These are phyloP conservation scores for Phalanger gymnotis DNA, from an alignment of 2,797 vertebrate genomes.

Conservation along the genomic window DNA sequence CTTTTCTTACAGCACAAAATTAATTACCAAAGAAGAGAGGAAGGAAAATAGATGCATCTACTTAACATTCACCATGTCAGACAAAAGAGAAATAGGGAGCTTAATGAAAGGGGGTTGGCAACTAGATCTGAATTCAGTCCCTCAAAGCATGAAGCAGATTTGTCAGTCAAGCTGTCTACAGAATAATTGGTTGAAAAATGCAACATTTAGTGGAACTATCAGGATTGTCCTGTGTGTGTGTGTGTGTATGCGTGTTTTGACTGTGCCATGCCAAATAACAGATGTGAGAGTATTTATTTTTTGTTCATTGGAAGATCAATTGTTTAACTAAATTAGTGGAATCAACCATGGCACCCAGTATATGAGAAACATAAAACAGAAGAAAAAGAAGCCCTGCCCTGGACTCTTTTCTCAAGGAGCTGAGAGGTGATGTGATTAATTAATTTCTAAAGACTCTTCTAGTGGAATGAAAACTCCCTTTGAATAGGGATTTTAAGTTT, in stretches of 20 bases:
- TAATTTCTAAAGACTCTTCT: background rate
- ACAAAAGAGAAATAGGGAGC: background rate
- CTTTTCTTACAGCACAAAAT: background rate
- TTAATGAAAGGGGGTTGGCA: background rate
- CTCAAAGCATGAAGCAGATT: background rate
- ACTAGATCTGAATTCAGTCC: background rate
- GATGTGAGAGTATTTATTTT: background rate
- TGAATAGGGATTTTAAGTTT: background rate
- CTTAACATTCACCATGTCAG: background rate
- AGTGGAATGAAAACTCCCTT: background rate
- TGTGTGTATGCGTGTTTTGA: background rate
- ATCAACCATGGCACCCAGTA: background rate
- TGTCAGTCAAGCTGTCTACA: background rate
- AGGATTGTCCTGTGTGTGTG: background rate
- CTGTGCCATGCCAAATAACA: background rate
- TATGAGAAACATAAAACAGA: background rate
- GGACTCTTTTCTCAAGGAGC: background rate
- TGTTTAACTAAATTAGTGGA: background rate
- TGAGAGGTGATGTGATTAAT: background rate
- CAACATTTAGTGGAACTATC: background rate
- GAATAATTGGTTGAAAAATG: constrained; percentile 10
- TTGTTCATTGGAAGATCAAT: background rate
- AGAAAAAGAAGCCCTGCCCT: background rate
- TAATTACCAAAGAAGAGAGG: background rate
- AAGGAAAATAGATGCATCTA: background rate